Base-by-base conservation (phyloP, 2,797 vertebrate species). In the Balearica regulorum region DNA sequence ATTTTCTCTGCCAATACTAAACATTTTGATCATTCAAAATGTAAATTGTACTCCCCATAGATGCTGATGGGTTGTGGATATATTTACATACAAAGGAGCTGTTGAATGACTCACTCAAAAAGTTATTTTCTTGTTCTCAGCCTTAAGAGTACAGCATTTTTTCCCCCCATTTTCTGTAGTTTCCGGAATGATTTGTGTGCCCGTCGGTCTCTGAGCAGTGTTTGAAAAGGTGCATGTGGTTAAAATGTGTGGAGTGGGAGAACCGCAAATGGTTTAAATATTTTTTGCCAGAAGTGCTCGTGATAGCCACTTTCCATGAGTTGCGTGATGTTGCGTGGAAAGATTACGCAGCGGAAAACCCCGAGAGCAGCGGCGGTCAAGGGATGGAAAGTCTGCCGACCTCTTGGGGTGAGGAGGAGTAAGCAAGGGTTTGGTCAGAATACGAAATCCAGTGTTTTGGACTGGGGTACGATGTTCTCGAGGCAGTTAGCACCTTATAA, bases 21-120 rank as follows among this genome's bases (percentile, higher is more conserved):
- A 93, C 96, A 78, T 91, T 94, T 89, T 94, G 97, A 97, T 97
- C 95, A 95, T 97, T 97, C 96, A 93, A 94, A 97, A 97, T 97
- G 95, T 96, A 97, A 97, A 98, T 97, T 95, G 75, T 89, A 73
- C 91, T 97, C 96, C 89, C 96, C 81, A 72, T 83, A 78, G 64
- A 96, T 92, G 82, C 95, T 96, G 95, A 97, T 89, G 94, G 82
- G 64, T 77, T 95, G 49, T 19, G 31, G 93, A 96, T 95, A 90
- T 93, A 97, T 96, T 94, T 95, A 87, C 92, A 87, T 94, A 94
- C 89, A 46, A 53, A 94, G 93, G 92, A 90, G 75, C 84, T 94
- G 77, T 77, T 54, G 11, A 71, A 24, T 95, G 96, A 95, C 85
- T 97, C 96, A 88, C 1, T 0, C 1, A 19, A 65, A 83, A 93